phyloP scores from a whole-genome alignment of 2,113 vertebrate species.

The Centrocercus urophasianus region DNA sequence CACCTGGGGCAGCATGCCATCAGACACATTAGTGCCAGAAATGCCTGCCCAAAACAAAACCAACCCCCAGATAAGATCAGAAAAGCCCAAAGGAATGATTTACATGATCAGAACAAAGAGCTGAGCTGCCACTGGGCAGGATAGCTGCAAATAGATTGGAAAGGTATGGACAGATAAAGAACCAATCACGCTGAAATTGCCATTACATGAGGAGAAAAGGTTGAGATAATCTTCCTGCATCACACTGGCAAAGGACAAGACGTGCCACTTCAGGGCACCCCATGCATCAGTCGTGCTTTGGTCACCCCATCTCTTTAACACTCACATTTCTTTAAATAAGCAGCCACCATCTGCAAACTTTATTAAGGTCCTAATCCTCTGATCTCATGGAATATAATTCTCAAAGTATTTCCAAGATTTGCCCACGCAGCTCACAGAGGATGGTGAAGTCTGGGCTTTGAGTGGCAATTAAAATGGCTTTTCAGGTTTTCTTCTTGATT shows the following conservation, averaged over 20 bases:
- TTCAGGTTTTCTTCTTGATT: neutral
- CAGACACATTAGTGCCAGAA: fast-evolving
- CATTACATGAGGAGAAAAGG: neutral
- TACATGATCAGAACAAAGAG: neutral
- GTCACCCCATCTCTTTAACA: neutral
- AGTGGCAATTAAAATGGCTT: neutral
- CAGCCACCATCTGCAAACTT: neutral
- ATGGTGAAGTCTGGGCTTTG: neutral
- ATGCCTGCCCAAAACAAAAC: neutral
- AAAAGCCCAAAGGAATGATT: neutral
- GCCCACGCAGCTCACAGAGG: neutral
- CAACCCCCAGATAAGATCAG: neutral
- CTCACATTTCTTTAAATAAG: neutral
- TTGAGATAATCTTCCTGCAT: neutral
- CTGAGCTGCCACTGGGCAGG: neutral
- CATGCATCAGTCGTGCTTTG: neutral
- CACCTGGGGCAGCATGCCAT: neutral
- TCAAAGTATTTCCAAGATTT: neutral
- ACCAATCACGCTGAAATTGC: neutral
- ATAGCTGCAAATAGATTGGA: neutral
- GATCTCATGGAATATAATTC: neutral
- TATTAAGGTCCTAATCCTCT: neutral
- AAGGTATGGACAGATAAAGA: neutral
- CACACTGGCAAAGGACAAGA: neutral
- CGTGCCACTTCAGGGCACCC: neutral